Base-by-base conservation (phyloP, 2,888 invertebrate genomes). In the Catocala fraxini region DNA sequence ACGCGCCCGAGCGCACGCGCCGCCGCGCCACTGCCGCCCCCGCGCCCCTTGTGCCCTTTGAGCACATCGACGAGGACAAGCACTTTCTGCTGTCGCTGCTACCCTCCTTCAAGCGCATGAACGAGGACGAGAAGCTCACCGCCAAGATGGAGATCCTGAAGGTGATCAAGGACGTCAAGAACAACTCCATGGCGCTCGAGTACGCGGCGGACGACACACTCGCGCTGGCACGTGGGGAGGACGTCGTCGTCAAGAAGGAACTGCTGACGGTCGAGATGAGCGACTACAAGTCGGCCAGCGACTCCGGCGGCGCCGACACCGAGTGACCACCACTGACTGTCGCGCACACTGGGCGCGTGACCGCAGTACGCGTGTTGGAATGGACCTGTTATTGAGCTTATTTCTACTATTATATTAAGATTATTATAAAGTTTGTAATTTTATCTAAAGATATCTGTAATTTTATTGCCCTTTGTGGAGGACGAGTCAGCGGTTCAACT, bases 71-170 rank as follows among this genome's bases (percentile, higher is more conserved):
- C 58, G 86, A 86, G 62, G 87, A 87, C 60, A 77, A 73, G 34
- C 83, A 84, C 65, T 86, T 86, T 60, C 77, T 86, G 1, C 71
- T 86, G 70, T 87, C 87, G 1, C 73, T 87, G 5, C 70, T 86
- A 51, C 84, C 87, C 4, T 84, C 86, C 0, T 79, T 87, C 43
- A 81, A 79, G 63, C 78, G 77, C 33, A 85, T 87, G 85, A 73
- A 60, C 5, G 82, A 84, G 6, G 79, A 86, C 51, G 84, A 86
- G 43, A 86, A 86, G 60, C 69, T 85, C 11, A 78, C 78, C 2
- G 83, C 84, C 5, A 87, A 85, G 63, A 75, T 87, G 63, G 81
- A 82, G 39, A 84, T 87, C n/a, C 68, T 87, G n/a, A 83, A 83
- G 59, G 77, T 82, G n/a, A 83, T 85, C 43, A 79, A 79, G 53